These are phyloP conservation scores for Carduelis carduelis DNA, from an alignment of 2,797 vertebrate genomes.

Conservation along the genomic window DNA sequence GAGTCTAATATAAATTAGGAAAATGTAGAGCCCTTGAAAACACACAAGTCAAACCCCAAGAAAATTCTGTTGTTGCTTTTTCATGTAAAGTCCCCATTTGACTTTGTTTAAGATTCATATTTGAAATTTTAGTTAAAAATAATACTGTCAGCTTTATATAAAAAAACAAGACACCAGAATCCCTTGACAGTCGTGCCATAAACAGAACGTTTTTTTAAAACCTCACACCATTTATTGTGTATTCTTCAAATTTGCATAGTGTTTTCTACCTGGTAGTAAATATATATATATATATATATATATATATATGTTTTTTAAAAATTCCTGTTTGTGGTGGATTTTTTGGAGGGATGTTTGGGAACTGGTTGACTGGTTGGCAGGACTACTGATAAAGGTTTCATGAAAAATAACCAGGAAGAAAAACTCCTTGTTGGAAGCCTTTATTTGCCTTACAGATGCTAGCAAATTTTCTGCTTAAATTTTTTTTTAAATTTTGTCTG, in stretches of 20 bases:
- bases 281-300: no score
- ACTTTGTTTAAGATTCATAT: not conserved
- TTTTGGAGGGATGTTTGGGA: not conserved
- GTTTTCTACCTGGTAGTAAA: not conserved
- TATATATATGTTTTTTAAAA: not conserved
- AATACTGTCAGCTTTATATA: not conserved
- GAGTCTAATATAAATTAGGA: not conserved
- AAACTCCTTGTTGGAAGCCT: not conserved
- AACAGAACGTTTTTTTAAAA: not conserved
- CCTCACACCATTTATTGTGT: not conserved
- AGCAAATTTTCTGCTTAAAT: not conserved
- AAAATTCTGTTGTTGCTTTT: not conserved
- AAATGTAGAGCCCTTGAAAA: not conserved
- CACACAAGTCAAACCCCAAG: not conserved
- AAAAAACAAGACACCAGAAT: not conserved
- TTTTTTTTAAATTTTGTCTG: not conserved
- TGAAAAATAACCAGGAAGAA: not conserved
- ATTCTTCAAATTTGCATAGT: not conserved
- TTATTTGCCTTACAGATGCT: not conserved
- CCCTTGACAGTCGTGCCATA: not conserved
- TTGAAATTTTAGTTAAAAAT: conserved; percentile 5
- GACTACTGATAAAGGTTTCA: not conserved
- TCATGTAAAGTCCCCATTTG: not conserved
- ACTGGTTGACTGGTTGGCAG: not conserved
- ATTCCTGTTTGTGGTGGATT: not conserved